Evolutionary conservation across 2,113 vertebrate species (phyloP), one percentile per base, ranked within the genome.

Genomic region (Sphyrna mokarran): DNA sequence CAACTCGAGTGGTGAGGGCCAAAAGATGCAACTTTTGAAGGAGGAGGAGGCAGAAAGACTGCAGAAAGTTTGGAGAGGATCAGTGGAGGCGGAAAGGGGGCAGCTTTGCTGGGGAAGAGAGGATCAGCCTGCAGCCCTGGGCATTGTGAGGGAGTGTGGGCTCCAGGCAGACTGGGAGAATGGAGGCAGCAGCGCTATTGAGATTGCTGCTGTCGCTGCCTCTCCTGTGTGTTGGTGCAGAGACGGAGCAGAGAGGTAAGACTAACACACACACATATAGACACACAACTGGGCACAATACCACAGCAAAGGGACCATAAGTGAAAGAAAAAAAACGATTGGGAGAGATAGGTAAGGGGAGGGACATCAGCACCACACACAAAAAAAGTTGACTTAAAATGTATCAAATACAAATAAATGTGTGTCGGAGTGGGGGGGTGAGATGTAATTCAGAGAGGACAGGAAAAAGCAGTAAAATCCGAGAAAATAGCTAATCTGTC

Each of bases 221-320:
- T 8, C 33, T 95, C 9, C 80, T 95, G 33, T 54, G 80, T 16
- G 20, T 37, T 26, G 13, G 22, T 61, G 33, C 6, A 37, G 54
- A 72, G 33, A 43, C 95, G 1, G n/a, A 95, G 80, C 95, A 95
- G 78, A 95, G 86, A 95, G 95, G 95, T 95, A 61, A 95, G 95
- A 6, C 29, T 33, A 18, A 63, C 29, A n/a, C 54, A 61, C 93
- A 61, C 91, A 22, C 91, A 94, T 58, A 58, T 48, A 48, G 43
- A 48, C 93, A 94, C 93, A 94, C 93, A 95, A 40, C 37, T 83
- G 43, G 37, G 2, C 76, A 95, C 0, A 85, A 4, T 40, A 33
- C 3, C 61, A 18, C 43, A 43, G 40, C 48, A 43, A 40, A 18
- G 22, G 40, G 20, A 5, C 23, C 6, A 9, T n/a, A 40, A 66